Percentiles rank a stretch among this genome's conserved stretches.
phyloP scores from a whole-genome alignment of 2,797 vertebrate species.

The Chrysolophus pictus region DNA sequence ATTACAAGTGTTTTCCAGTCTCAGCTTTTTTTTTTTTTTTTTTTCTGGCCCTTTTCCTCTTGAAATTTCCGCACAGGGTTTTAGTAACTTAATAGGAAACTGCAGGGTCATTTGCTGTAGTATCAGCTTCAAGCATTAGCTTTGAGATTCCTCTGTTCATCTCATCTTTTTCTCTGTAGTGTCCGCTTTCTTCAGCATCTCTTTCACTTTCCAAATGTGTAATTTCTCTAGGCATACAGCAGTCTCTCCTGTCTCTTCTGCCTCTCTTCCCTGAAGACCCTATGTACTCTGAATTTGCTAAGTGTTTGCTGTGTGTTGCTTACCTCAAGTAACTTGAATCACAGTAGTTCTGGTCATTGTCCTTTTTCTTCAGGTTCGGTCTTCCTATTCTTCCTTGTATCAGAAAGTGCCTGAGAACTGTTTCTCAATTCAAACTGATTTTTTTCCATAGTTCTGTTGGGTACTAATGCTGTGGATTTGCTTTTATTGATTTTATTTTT shows the following conservation, averaged over 20 bases:
- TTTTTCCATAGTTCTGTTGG: no score
- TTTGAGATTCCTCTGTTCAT: not conserved
- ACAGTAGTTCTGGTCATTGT: no score
- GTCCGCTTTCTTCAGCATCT: not conserved
- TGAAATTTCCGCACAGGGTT: not conserved
- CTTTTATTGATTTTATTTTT: no score
- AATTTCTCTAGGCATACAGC: not conserved
- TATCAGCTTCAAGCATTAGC: not conserved
- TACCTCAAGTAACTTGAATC: not conserved
- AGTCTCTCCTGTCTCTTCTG: not conserved
- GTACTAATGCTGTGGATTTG: no score
- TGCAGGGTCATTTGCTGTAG: not conserved
- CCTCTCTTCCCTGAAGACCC: not conserved
- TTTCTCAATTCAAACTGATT: no score
- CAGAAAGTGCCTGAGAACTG: no score
- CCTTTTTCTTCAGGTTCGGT: no score
- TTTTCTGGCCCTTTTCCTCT: not conserved
- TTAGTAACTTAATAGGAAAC: not conserved
- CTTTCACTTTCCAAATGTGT: not conserved
- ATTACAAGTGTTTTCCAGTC: not conserved
- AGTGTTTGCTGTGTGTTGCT: not conserved
- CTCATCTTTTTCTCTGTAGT: not conserved
- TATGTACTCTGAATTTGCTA: not conserved
- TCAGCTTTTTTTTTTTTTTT: slow-evolving; percentile 31
- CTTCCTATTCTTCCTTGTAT: no score